phyloP scores from a whole-genome alignment of 2,797 vertebrate genomes.

The Sebastes nivosus region DNA sequence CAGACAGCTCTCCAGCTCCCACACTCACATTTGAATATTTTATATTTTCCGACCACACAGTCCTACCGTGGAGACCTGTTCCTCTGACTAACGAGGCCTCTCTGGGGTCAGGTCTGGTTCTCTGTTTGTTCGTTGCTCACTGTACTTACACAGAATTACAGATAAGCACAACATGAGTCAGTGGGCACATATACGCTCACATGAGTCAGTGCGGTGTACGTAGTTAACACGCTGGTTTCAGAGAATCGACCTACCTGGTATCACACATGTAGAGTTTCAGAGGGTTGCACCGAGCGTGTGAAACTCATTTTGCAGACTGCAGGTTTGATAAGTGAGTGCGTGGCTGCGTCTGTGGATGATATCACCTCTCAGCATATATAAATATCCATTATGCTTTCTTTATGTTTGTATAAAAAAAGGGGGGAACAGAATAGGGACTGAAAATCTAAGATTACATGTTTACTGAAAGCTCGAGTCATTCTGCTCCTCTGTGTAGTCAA shows the following conservation, averaged over 20 bases:
- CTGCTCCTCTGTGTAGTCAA: constrained; percentile 32
- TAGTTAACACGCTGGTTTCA: constrained; percentile 23
- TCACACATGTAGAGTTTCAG: constrained; percentile 37
- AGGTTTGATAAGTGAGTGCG: not conserved
- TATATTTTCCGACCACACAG: constrained; percentile 60
- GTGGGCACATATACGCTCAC: not conserved
- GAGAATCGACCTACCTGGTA: not conserved
- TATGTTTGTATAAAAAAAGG: not conserved
- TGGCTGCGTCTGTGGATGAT: constrained; percentile 17
- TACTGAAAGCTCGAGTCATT: constrained; percentile 31
- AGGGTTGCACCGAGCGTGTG: not conserved
- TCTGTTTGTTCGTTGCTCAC: constrained; percentile 20
- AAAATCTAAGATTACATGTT: constrained; percentile 40
- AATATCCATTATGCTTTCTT: constrained; percentile 56
- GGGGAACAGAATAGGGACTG: not conserved
- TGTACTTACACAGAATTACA: constrained; percentile 40
- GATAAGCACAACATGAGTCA: constrained; percentile 59
- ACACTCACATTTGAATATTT: constrained; percentile 43
- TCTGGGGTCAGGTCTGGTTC: constrained; percentile 31
- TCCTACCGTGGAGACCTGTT: not conserved
- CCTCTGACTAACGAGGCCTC: constrained; percentile 23
- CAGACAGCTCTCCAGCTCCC: constrained; percentile 38
- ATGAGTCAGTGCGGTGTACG: constrained; percentile 43
- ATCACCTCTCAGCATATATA: constrained; percentile 33
- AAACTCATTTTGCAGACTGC: constrained; percentile 19